Conservation (phyloP, 1,140 invertebrate genomes). For the Drosophila funebris region DNA sequence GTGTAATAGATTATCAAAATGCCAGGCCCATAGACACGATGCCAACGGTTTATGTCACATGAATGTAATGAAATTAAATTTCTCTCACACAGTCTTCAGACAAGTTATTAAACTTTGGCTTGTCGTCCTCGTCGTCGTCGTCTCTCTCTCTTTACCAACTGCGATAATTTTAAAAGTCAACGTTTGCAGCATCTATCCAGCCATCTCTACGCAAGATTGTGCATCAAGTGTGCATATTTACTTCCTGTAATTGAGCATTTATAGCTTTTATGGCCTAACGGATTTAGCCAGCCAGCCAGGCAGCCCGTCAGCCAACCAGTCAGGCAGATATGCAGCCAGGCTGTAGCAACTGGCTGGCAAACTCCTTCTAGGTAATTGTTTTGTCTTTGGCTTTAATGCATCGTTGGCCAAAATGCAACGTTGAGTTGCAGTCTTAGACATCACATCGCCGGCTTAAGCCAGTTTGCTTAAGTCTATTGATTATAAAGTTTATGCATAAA, state of each 20-base stretch:
- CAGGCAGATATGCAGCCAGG: not conserved
- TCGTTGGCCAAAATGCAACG: conserved; percentile 26
- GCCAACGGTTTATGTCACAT: conserved; percentile 79
- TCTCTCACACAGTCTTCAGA: conserved; percentile 44
- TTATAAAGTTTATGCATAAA: conserved; percentile 82
- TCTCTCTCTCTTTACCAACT: conserved; percentile 40
- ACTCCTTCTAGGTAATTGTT: conserved; percentile 64
- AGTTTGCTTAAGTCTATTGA: conserved; percentile 66
- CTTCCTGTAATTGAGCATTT: conserved; percentile 82
- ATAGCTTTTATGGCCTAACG: conserved; percentile 81
- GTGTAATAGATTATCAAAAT: conserved; percentile 82
- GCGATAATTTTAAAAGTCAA: conserved; percentile 81
- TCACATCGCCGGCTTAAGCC: conserved; percentile 2
- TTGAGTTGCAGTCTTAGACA: not conserved
- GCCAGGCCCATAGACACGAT: conserved; percentile 58
- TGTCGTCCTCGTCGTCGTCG: conserved; percentile 17
- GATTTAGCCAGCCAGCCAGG: conserved; percentile 51
- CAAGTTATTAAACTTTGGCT: conserved; percentile 58
- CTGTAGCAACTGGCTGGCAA: not conserved
- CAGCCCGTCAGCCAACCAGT: not conserved
- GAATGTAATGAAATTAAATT: conserved; percentile 82
- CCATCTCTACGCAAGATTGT: conserved; percentile 77
- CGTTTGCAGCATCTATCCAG: conserved; percentile 27
- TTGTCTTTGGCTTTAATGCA: conserved; percentile 69
- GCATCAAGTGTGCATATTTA: conserved; percentile 81